Evolutionary conservation across 2,113 vertebrate species (phyloP).

Genomic region (Apus apus): DNA sequence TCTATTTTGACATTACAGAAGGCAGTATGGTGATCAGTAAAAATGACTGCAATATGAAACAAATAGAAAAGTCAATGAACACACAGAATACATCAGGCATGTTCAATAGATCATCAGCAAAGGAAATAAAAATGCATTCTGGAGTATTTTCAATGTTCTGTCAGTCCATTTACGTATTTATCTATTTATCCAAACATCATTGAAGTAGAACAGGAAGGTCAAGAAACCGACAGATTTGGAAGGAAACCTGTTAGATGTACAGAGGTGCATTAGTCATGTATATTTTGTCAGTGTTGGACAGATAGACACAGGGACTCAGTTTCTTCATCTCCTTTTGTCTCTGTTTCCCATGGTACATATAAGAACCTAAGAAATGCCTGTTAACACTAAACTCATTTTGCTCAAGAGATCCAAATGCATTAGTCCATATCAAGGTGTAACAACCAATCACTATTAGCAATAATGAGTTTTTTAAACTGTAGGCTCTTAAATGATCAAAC

Average conservation of each 20-base stretch:
- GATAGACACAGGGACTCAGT: not conserved
- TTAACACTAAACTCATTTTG: not conserved
- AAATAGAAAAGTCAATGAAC: slow-evolving; percentile 68
- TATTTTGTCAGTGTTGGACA: not conserved
- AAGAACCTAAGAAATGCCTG: not conserved
- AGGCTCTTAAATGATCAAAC: not conserved
- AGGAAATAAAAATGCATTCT: slow-evolving; percentile 36
- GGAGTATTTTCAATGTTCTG: slow-evolving; percentile 4
- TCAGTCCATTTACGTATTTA: slow-evolving; percentile 12
- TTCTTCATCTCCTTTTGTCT: not conserved
- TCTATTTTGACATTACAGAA: slow-evolving; percentile 46
- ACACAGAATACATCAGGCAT: slow-evolving; percentile 37
- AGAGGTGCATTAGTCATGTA: not conserved
- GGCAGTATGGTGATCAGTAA: slow-evolving; percentile 48
- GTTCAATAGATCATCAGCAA: slow-evolving; percentile 52
- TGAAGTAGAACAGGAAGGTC: slow-evolving; percentile 3
- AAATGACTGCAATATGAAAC: slow-evolving; percentile 62
- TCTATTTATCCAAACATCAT: slow-evolving; percentile 21
- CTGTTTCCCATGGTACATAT: not conserved
- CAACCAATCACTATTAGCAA: not conserved
- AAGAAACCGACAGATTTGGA: not conserved
- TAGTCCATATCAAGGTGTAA: not conserved
- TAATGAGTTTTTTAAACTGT: not conserved
- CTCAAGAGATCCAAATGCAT: not conserved
- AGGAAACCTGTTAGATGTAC: not conserved